Percentiles rank a stretch among this genome's conserved stretches.
Evolutionary conservation across 2,113 vertebrate genomes (phyloP).

Genomic region (Rhynchomys soricoides): DNA sequence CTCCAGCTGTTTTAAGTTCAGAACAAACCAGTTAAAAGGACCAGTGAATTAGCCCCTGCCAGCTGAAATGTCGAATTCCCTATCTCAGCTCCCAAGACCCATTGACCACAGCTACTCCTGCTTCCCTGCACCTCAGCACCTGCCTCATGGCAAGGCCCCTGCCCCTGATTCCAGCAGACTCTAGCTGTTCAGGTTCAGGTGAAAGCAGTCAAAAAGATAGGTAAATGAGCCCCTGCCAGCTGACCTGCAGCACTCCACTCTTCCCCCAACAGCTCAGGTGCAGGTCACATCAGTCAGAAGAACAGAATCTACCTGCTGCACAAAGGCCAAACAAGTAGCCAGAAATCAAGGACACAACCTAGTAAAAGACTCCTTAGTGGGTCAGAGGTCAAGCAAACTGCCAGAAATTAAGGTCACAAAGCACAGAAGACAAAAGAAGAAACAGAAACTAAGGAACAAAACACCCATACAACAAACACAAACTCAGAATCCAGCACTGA

Average conservation of each 20-base stretch:
- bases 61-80: no score
- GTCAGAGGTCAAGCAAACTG: background rate
- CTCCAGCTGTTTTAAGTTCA: no score
- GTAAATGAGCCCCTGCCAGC: no score
- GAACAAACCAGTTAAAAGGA: no score
- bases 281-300: background rate
- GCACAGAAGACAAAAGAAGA: background rate
- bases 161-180: background rate
- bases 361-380: background rate
- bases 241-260: no score
- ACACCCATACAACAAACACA: background rate
- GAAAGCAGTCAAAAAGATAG: no score
- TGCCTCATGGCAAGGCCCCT: no score
- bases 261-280: background rate
- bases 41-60: no score
- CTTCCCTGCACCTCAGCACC: no score
- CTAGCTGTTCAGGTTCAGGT: no score
- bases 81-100: no score
- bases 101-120: no score
- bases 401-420: background rate
- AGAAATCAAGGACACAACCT: background rate
- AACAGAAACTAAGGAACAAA: background rate
- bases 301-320: background rate
- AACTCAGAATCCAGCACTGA: background rate
- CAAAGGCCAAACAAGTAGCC: background rate